Conservation (phyloP, 2,797 vertebrate genomes). For the Neolamprologus multifasciatus region DNA sequence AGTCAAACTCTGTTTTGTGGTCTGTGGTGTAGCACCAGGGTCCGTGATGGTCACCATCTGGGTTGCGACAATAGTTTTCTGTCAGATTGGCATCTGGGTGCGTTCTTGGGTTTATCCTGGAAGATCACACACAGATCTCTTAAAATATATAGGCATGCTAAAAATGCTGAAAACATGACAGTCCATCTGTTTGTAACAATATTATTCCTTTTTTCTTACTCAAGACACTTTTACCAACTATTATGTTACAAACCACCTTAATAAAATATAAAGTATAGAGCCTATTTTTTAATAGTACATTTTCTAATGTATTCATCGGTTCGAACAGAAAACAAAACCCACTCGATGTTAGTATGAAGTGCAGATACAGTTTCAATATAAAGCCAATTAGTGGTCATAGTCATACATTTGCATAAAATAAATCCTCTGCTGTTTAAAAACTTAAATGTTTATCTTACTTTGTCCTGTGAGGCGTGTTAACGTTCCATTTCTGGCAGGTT, state of each 20-base stretch:
- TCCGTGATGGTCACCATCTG: conserved; percentile 88
- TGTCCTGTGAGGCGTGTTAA: conserved; percentile 79
- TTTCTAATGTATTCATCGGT: neutral
- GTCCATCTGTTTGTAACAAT: neutral
- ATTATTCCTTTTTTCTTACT: neutral
- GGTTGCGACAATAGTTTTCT: conserved; percentile 93
- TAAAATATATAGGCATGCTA: neutral
- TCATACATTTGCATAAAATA: neutral
- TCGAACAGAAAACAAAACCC: neutral
- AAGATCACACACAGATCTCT: neutral
- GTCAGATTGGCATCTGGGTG: conserved; percentile 82
- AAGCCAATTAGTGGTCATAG: neutral
- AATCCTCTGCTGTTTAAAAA: neutral
- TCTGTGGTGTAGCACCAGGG: conserved; percentile 97
- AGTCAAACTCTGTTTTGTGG: conserved; percentile 90
- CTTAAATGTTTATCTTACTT: conserved; percentile 67
- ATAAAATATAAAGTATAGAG: neutral
- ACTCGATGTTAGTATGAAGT: neutral
- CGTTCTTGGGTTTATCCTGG: conserved; percentile 81
- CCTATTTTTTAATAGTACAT: neutral
- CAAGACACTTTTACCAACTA: neutral
- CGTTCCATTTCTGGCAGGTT: conserved; percentile 88
- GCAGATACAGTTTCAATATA: neutral
- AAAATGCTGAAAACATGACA: neutral
- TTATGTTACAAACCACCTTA: neutral